phyloP scores from a whole-genome alignment of 2,113 vertebrate genomes.

The Rhabdomys dilectus region DNA sequence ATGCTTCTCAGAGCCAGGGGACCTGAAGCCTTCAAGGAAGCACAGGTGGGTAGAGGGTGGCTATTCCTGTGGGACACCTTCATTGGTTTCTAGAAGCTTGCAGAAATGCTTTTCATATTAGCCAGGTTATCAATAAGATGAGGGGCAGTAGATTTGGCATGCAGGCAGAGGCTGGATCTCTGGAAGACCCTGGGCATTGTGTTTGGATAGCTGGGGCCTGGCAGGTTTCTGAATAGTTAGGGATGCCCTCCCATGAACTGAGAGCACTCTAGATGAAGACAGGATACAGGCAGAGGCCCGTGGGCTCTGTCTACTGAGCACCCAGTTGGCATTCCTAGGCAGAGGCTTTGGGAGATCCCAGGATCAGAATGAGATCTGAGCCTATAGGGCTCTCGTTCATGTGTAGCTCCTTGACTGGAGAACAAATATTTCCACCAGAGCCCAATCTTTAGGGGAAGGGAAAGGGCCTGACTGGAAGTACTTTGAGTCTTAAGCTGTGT shows the following conservation, averaged over 20 bases:
- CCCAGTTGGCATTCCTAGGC: rapidly evolving
- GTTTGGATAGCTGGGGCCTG: not conserved
- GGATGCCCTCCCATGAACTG: rapidly evolving
- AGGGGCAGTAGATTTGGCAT: not conserved
- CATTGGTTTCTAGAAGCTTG: not conserved
- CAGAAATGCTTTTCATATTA: not conserved
- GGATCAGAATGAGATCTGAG: rapidly evolving
- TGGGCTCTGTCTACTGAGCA: no score
- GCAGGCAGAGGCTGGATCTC: not conserved
- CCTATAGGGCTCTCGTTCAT: not conserved
- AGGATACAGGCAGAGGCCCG: rapidly evolving
- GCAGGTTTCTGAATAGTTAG: not conserved
- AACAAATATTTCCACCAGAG: not conserved
- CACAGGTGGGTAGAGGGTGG: rapidly evolving
- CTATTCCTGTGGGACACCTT: not conserved
- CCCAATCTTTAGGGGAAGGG: not conserved
- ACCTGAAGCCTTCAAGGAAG: not conserved
- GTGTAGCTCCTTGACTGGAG: not conserved
- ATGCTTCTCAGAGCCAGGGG: not conserved
- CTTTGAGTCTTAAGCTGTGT: not conserved
- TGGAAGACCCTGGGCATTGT: rapidly evolving
- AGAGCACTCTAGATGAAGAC: rapidly evolving
- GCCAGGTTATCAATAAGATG: not conserved
- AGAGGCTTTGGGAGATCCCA: not conserved
- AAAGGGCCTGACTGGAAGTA: not conserved